These are phyloP conservation scores for Alviniconcha strummeri DNA, from an alignment of 2,888 invertebrate genomes.

Conservation along the genomic window DNA sequence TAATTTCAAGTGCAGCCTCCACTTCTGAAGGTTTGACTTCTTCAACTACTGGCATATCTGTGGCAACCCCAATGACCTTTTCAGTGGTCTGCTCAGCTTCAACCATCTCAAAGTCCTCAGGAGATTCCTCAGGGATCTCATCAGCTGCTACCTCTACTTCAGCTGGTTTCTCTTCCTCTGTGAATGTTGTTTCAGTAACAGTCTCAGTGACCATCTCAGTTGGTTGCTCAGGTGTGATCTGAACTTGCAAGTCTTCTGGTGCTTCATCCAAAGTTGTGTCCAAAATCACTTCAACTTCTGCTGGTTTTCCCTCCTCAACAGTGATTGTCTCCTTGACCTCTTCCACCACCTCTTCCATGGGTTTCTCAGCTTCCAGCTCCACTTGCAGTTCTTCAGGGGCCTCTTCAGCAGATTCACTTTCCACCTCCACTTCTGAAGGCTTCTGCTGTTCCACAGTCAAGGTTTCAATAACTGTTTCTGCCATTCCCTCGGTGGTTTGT, in stretches of 20 bases:
- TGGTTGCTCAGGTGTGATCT: slow-evolving; percentile 36
- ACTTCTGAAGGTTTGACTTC: slow-evolving; percentile 43
- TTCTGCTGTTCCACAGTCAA: slow-evolving; percentile 39
- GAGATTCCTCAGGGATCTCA: not conserved
- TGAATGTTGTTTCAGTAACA: slow-evolving; percentile 21
- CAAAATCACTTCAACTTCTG: slow-evolving; percentile 32
- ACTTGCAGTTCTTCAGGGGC: not conserved
- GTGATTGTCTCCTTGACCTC: slow-evolving; percentile 27
- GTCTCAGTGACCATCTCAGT: slow-evolving; percentile 42
- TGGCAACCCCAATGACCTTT: slow-evolving; percentile 41
- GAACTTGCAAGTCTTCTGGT: slow-evolving; percentile 22
- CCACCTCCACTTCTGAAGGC: slow-evolving; percentile 39
- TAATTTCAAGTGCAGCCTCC: slow-evolving; percentile 31
- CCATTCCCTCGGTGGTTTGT: slow-evolving; percentile 37
- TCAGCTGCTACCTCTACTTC: slow-evolving; percentile 36
- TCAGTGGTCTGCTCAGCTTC: slow-evolving; percentile 32
- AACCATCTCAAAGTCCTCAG: slow-evolving; percentile 33
- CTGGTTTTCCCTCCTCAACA: slow-evolving; percentile 37
- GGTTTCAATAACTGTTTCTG: slow-evolving; percentile 42
- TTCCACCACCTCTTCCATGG: slow-evolving; percentile 1
- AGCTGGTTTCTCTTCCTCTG: slow-evolving; percentile 26
- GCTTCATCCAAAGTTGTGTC: slow-evolving; percentile 15
- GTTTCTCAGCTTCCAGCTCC: slow-evolving; percentile 22
- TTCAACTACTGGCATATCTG: slow-evolving; percentile 40
- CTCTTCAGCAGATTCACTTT: slow-evolving; percentile 31